These are phyloP conservation scores for Aporrectodea caliginosa DNA, from an alignment of 1,140 invertebrate species.

Conservation along the genomic window DNA sequence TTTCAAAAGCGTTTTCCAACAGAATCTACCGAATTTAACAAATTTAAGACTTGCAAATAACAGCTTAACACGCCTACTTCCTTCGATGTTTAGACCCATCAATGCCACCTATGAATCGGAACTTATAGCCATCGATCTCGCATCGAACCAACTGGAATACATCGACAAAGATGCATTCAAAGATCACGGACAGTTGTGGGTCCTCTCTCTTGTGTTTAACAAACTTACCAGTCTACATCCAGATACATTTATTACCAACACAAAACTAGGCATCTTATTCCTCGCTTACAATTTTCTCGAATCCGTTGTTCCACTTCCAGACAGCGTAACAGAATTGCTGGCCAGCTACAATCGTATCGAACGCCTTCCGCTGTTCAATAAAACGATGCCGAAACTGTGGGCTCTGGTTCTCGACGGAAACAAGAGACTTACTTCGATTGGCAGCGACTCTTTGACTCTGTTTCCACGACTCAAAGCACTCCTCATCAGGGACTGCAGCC, in stretches of 20 bases:
- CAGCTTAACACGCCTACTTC: not conserved
- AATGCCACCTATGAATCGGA: not conserved
- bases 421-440: not conserved
- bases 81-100: not conserved
- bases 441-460: not conserved
- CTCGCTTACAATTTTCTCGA: too few species aligned
- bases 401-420: not conserved
- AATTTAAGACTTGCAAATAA: not conserved
- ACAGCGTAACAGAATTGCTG: not conserved
- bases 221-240: not conserved
- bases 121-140: not conserved
- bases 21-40: not conserved
- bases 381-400: not conserved
- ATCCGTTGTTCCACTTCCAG: not conserved
- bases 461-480: not conserved
- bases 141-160: not conserved
- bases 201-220: not conserved
- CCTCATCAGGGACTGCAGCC: not conserved
- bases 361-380: not conserved
- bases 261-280: too few species aligned
- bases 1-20: not conserved
- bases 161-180: not conserved
- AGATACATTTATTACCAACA: not conserved
- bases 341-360: not conserved
- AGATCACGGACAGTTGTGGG: not conserved